Percentiles rank a stretch among this genome's conserved stretches.
Evolutionary conservation across 2,113 vertebrate species (phyloP).

Genomic region (Polyodon spathula): DNA sequence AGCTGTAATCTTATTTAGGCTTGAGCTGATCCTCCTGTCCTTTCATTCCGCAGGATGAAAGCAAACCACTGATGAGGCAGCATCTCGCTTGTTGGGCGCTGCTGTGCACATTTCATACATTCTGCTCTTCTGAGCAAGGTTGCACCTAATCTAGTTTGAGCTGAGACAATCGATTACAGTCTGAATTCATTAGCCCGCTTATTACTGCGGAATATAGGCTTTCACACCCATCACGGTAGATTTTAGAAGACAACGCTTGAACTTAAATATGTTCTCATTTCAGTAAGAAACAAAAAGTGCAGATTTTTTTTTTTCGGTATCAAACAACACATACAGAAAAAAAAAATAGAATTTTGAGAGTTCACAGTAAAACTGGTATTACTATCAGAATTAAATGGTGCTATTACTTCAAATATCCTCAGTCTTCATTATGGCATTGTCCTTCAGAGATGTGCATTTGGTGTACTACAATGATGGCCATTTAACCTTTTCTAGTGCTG

Average conservation of each 20-base stretch:
- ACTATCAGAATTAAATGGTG: no score
- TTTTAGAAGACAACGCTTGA: conserved; percentile 61
- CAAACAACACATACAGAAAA: conserved; percentile 26
- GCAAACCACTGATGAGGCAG: conserved; percentile 69
- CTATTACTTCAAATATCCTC: no score
- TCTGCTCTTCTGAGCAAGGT: conserved; percentile 83
- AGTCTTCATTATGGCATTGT: no score
- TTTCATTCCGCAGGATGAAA: conserved; percentile 80
- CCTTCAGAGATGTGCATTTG: no score
- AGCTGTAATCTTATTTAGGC: conserved; percentile 99
- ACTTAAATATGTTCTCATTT: conserved; percentile 50
- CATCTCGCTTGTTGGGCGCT: conserved; percentile 52
- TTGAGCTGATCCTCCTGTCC: conserved; percentile 94
- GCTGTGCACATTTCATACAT: conserved; percentile 63
- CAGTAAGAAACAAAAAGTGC: background rate
- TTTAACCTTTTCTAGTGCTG: no score
- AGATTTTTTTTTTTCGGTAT: background rate
- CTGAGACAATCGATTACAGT: conserved; percentile 91
- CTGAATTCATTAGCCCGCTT: conserved; percentile 93
- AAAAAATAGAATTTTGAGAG: conserved; percentile 13
- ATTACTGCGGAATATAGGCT: conserved; percentile 60
- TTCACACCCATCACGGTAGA: conserved; percentile 62
- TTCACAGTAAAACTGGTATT: no score
- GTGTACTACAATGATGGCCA: no score
- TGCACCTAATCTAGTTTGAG: conserved; percentile 89